phyloP scores from a whole-genome alignment of 2,888 invertebrate genomes.

The Gibbula magus region DNA sequence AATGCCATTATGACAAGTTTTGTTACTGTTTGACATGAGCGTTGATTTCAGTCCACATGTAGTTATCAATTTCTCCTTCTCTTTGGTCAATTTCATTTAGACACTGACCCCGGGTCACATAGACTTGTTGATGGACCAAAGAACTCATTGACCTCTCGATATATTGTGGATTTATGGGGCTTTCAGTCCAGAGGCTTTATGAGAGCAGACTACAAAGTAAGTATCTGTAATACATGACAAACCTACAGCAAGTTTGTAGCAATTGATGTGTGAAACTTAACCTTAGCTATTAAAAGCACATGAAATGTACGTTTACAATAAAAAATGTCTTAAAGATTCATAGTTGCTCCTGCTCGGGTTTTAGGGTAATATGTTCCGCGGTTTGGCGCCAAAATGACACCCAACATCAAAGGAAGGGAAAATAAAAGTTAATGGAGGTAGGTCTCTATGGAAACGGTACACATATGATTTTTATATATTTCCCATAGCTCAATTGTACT shows the following conservation, averaged over 20 bases:
- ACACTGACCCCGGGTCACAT: neutral
- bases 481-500: no score
- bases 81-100: no score
- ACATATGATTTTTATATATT: no score
- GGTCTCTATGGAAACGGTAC: no score
- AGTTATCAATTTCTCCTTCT: neutral
- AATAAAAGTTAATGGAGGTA: no score
- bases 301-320: neutral
- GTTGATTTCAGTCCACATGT: neutral
- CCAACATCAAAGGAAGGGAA: no score
- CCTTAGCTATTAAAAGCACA: neutral
- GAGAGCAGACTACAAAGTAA: neutral
- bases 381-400: no score
- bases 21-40: conserved; percentile 3
- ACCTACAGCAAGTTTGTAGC: neutral
- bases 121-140: neutral
- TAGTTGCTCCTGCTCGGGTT: neutral
- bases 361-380: no score
- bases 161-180: neutral
- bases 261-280: neutral
- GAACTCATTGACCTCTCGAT: neutral
- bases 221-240: neutral
- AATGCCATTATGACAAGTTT: conserved; percentile 1
- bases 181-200: neutral
- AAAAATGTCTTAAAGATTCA: neutral